A percentile compares a stretch with the other conserved stretches of the same genome.
Conservation (phyloP, 2,113 vertebrate species). For the Oxyura jamaicensis region DNA sequence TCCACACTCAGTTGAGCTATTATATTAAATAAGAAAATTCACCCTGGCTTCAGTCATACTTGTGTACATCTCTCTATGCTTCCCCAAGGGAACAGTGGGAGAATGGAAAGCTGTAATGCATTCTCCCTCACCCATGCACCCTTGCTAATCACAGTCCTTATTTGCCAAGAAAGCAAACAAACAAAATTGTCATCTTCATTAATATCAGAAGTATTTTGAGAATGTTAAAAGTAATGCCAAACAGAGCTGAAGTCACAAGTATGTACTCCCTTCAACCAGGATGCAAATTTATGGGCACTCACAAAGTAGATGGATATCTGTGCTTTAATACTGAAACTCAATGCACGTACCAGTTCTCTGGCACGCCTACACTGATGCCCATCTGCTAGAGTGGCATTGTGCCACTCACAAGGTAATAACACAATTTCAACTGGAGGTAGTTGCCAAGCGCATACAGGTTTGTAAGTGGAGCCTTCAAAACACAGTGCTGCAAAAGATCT, state of each 20-base stretch:
- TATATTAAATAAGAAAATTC: conserved; percentile 60
- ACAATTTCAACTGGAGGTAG: conserved; percentile 52
- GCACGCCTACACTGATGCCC: neutral
- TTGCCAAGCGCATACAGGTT: conserved; percentile 65
- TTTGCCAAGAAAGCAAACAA: conserved; percentile 50
- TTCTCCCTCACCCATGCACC: neutral
- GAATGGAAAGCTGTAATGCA: neutral
- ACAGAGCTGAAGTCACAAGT: neutral
- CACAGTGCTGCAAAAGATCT: neutral
- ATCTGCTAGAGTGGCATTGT: conserved; percentile 75
- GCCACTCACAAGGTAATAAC: conserved; percentile 73
- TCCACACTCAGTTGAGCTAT: conserved; percentile 28
- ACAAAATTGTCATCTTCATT: neutral
- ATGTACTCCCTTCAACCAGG: neutral
- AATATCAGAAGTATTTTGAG: neutral
- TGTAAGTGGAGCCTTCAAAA: conserved; percentile 57
- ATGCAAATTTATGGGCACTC: neutral
- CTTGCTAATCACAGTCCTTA: neutral
- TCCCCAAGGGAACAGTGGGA: neutral
- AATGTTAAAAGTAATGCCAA: neutral
- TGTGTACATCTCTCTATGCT: neutral
- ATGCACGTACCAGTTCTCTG: conserved; percentile 44
- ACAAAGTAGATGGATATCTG: conserved; percentile 28
- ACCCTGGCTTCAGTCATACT: neutral
- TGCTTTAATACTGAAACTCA: conserved; percentile 46